Conservation (phyloP, 2,888 invertebrate genomes). For the Drosophila siamana region DNA sequence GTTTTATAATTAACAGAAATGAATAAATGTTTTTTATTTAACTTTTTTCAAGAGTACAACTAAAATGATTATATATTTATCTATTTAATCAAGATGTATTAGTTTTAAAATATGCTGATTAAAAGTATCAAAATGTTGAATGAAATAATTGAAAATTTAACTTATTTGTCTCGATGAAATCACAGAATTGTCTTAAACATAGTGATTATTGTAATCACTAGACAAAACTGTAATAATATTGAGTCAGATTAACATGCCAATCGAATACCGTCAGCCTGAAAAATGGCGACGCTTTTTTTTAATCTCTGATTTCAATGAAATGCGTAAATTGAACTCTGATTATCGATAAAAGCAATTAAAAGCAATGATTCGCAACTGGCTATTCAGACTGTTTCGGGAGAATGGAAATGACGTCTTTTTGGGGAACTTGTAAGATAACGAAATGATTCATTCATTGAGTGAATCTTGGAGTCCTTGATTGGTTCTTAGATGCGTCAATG, state of each 20-base stretch:
- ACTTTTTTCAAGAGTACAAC: too few species aligned
- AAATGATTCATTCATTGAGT: slow-evolving; percentile 10
- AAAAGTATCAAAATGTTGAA: too few species aligned
- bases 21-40: too few species aligned
- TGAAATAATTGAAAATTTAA: too few species aligned
- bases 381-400: slow-evolving; percentile 30
- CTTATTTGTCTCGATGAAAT: too few species aligned
- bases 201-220: neutral
- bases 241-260: neutral
- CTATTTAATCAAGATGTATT: too few species aligned
- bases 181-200: too few species aligned
- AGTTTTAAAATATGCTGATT: too few species aligned
- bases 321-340: slow-evolving; percentile 28
- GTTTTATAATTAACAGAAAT: too few species aligned
- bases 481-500: slow-evolving; percentile 10
- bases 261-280: neutral
- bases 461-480: slow-evolving; percentile 30
- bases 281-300: neutral
- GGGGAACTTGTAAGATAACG: slow-evolving; percentile 18
- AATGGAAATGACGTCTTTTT: slow-evolving; percentile 48
- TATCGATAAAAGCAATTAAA: slow-evolving; percentile 35
- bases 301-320: neutral
- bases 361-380: slow-evolving; percentile 29
- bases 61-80: too few species aligned
- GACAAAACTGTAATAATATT: neutral